A percentile compares a stretch with the other conserved stretches of the same genome.
phyloP scores from a whole-genome alignment of 2,888 invertebrate genomes.

The Leptopilina myrica region DNA sequence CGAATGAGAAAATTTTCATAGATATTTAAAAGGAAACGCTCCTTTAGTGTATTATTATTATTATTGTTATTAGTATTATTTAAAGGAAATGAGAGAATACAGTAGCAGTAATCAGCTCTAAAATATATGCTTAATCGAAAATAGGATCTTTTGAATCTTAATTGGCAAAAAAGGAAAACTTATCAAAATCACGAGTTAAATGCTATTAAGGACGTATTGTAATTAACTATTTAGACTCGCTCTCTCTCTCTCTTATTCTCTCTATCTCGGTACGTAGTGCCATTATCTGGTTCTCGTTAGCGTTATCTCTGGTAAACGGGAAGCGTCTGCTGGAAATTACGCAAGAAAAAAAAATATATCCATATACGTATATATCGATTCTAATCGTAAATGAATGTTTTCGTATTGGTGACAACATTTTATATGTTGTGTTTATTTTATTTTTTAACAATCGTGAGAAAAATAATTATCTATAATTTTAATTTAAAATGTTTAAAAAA shows the following conservation, averaged over 20 bases:
- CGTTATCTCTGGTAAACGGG: slow-evolving; percentile 72
- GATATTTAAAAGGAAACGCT: too few species aligned
- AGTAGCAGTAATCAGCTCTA: not conserved
- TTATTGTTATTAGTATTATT: too few species aligned
- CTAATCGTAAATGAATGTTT: not conserved
- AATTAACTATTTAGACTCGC: slow-evolving; percentile 74
- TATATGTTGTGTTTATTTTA: not conserved
- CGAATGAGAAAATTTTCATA: not conserved
- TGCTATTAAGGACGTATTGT: slow-evolving; percentile 65
- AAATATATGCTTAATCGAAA: slow-evolving; percentile 1
- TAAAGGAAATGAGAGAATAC: not conserved
- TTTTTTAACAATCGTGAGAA: not conserved
- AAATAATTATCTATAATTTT: too few species aligned
- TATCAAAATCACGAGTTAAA: slow-evolving; percentile 46
- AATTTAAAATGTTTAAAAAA: too few species aligned
- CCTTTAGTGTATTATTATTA: too few species aligned
- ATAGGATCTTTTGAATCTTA: slow-evolving; percentile 22
- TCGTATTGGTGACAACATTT: slow-evolving; percentile 5
- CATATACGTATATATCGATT: not conserved
- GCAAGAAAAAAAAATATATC: slow-evolving; percentile 5
- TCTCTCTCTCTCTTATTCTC: too few species aligned
- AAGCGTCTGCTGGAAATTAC: slow-evolving; percentile 59
- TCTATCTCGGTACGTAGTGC: slow-evolving; percentile 54
- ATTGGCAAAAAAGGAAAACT: slow-evolving; percentile 14
- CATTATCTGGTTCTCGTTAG: slow-evolving; percentile 74